These are phyloP conservation scores for Oriolus oriolus DNA, from an alignment of 2,113 vertebrate species.

Conservation along the genomic window DNA sequence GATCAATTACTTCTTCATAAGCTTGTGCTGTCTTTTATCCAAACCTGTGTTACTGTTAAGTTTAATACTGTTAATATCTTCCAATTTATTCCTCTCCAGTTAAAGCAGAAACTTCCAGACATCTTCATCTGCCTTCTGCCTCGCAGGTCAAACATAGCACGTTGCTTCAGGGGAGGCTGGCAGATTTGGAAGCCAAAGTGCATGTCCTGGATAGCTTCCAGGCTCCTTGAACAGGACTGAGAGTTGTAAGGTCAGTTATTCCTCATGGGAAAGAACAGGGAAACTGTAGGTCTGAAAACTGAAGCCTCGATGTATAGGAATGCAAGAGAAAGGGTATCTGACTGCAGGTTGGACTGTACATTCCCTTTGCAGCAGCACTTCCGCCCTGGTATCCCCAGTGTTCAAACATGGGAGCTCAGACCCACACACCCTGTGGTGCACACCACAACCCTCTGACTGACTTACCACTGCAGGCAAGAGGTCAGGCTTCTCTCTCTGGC, in stretches of 20 bases:
- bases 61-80: background rate
- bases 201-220: background rate
- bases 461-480: background rate
- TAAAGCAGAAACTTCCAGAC: background rate
- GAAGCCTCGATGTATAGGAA: background rate
- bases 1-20: background rate
- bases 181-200: background rate
- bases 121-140: background rate
- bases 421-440: background rate
- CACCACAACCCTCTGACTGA: background rate
- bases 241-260: background rate
- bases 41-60: background rate
- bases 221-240: background rate
- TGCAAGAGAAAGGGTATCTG: background rate
- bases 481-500: background rate
- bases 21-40: background rate
- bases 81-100: background rate
- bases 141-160: background rate
- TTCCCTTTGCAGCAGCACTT: background rate
- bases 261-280: background rate
- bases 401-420: background rate
- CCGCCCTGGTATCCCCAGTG: background rate
- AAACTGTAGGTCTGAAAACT: background rate
- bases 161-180: background rate
- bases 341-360: background rate